These are phyloP conservation scores for Prietella phreatophila DNA, from an alignment of 2,113 vertebrate genomes.

Conservation along the genomic window DNA sequence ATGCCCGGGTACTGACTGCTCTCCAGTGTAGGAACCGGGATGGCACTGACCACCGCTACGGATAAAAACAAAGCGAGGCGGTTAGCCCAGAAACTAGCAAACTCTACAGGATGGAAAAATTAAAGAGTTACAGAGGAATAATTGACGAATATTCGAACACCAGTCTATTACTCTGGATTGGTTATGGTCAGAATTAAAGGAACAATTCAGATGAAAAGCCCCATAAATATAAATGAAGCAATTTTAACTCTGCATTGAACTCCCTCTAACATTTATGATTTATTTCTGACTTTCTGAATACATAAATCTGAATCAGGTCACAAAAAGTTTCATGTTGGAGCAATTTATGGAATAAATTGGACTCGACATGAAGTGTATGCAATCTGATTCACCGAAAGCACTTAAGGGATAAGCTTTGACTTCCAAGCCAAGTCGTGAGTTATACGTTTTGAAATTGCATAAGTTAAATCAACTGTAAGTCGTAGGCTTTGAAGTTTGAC, in stretches of 20 bases:
- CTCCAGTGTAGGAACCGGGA: constrained; percentile 88
- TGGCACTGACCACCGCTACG: constrained; percentile 90
- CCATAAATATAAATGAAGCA: not conserved
- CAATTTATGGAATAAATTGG: not conserved
- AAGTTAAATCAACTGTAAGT: no score
- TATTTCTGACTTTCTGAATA: not conserved
- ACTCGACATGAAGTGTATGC: not conserved
- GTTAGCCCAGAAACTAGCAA: not conserved
- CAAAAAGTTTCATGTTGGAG: not conserved
- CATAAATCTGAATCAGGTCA: not conserved
- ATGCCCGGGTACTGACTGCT: constrained; percentile 90
- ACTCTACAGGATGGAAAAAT: not conserved
- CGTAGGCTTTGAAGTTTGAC: not conserved
- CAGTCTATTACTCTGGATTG: not conserved
- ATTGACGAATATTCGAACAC: not conserved
- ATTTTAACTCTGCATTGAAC: not conserved
- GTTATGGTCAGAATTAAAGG: not conserved
- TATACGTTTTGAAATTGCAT: not conserved
- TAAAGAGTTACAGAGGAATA: not conserved
- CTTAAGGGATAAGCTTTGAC: not conserved
- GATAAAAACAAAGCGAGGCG: constrained; percentile 43
- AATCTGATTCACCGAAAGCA: not conserved
- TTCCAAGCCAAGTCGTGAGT: not conserved
- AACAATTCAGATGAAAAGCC: not conserved
- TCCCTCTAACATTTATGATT: not conserved